A percentile compares a stretch with the other conserved stretches of the same genome.
phyloP scores from a whole-genome alignment of 2,113 vertebrate species.

The Podarcis muralis region DNA sequence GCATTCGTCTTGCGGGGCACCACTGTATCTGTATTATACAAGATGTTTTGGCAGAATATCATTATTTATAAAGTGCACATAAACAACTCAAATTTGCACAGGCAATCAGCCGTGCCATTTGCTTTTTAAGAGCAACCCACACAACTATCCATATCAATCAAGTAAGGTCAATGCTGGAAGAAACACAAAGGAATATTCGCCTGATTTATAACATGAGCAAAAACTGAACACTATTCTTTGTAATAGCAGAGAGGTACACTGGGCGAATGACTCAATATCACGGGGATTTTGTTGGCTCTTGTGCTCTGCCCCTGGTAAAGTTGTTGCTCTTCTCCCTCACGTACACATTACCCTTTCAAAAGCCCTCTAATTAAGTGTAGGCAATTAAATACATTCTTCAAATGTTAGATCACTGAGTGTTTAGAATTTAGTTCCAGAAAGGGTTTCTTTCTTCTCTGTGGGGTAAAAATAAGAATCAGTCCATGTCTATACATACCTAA shows the following conservation, averaged over 20 bases:
- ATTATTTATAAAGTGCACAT: neutral
- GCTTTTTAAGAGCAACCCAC: neutral
- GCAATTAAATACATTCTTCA: conserved; percentile 32
- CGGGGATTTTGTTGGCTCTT: neutral
- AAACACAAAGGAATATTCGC: too few species aligned
- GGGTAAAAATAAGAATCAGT: neutral
- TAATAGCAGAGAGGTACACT: neutral
- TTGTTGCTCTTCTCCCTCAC: conserved; percentile 40
- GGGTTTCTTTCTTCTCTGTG: fast-evolving
- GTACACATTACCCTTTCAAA: conserved; percentile 8
- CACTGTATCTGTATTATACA: neutral
- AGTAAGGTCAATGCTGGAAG: neutral
- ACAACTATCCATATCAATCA: neutral
- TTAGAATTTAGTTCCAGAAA: neutral
- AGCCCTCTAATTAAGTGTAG: neutral
- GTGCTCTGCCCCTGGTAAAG: conserved; percentile 34
- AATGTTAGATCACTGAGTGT: conserved; percentile 20
- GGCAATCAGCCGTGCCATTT: too few species aligned
- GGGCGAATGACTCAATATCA: conserved; percentile 42
- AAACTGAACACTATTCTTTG: neutral
- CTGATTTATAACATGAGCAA: fast-evolving
- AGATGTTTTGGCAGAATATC: neutral
- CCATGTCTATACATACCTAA: neutral
- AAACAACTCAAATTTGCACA: neutral
- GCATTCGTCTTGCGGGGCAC: too few species aligned